These are phyloP conservation scores for Fregata magnificens DNA, from an alignment of 2,113 vertebrate species.

Conservation along the genomic window DNA sequence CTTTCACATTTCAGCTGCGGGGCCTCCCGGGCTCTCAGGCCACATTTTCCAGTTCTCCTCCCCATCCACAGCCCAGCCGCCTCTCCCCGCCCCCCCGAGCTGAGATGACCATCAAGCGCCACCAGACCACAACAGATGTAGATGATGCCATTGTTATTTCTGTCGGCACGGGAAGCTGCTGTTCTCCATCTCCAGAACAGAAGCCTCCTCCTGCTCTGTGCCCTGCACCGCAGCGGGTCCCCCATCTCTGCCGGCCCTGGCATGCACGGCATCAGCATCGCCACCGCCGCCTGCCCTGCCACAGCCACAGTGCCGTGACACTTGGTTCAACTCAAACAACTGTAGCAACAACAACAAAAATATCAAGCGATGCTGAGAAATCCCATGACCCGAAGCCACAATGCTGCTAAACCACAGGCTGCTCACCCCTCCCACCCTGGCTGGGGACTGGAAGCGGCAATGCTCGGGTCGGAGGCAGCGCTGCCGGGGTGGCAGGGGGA, in stretches of 20 bases:
- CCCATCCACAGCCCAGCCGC: not conserved
- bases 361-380: not conserved
- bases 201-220: not conserved
- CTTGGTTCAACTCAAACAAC: not conserved
- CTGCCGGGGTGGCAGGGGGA: not conserved
- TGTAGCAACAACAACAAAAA: not conserved
- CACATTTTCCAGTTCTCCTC: not conserved
- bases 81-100: accelerated
- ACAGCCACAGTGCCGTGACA: not conserved
- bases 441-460: not conserved
- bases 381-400: not conserved
- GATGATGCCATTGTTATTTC: not conserved
- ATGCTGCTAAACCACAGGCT: not conserved
- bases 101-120: not conserved
- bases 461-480: accelerated
- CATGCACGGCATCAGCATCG: not conserved
- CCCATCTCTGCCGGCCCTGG: not conserved
- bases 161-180: not conserved
- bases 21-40: not conserved
- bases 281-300: not conserved
- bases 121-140: not conserved
- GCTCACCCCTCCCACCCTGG: not conserved
- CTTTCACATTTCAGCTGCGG: not conserved
- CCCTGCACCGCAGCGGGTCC: not conserved
- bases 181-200: not conserved